These are phyloP conservation scores for Syrmaticus mikado DNA, from an alignment of 2,113 vertebrate species.

Conservation along the genomic window DNA sequence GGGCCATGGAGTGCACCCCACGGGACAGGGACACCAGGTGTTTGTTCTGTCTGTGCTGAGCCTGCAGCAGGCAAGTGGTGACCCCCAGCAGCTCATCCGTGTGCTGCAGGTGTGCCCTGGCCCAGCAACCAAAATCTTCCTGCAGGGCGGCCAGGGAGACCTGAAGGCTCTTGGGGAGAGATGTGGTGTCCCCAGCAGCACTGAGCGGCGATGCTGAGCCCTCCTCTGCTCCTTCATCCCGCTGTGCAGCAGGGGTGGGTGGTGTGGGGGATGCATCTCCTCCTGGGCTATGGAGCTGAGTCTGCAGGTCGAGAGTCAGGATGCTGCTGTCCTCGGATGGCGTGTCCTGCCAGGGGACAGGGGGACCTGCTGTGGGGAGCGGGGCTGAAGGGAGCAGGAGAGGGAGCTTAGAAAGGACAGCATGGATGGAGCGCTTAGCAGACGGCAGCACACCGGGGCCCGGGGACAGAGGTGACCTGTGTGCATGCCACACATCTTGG, in stretches of 20 bases:
- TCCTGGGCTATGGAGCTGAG: background rate
- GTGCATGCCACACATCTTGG: background rate
- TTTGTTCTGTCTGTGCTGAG: background rate
- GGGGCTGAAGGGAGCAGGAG: background rate
- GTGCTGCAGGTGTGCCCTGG: background rate
- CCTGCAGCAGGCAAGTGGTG: background rate
- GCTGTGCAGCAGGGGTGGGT: background rate
- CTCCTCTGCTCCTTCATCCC: background rate
- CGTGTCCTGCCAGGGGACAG: background rate
- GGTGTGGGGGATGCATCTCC: too few relatives aligned
- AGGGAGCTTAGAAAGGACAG: background rate
- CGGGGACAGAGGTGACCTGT: background rate
- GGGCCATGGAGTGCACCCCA: background rate
- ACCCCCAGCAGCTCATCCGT: accelerated
- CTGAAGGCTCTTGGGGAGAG: background rate
- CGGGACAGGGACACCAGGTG: background rate
- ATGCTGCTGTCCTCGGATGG: accelerated
- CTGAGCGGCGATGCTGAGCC: background rate
- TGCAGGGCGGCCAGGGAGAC: background rate
- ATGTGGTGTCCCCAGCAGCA: background rate
- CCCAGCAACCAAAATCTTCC: background rate
- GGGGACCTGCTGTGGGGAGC: background rate
- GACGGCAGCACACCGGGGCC: background rate
- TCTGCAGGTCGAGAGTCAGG: background rate
- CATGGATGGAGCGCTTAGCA: background rate